These are phyloP conservation scores for Altica lythri DNA, from an alignment of 2,888 invertebrate genomes.

Conservation along the genomic window DNA sequence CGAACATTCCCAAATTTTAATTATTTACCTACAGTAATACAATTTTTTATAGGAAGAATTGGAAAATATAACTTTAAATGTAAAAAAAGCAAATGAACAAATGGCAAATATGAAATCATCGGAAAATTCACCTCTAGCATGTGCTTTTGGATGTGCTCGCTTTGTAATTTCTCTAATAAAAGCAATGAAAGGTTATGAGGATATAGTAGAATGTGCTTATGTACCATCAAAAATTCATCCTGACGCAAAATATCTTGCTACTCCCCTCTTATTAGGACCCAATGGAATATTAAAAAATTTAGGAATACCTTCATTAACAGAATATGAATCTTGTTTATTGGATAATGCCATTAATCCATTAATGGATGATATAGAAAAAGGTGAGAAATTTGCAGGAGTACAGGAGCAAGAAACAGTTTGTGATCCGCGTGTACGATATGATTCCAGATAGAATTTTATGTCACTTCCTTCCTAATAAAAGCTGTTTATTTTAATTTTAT, in stretches of 20 bases:
- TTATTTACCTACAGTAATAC: too few species aligned
- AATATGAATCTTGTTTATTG: slow-evolving; percentile 53
- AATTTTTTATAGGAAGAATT: slow-evolving; percentile 49
- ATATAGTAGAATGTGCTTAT: slow-evolving; percentile 52
- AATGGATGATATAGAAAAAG: slow-evolving; percentile 48
- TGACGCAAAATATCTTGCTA: slow-evolving; percentile 50
- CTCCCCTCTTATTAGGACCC: slow-evolving; percentile 52
- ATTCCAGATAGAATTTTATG: too few species aligned
- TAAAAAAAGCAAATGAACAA: slow-evolving; percentile 67
- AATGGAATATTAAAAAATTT: slow-evolving; percentile 51
- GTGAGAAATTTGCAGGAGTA: slow-evolving; percentile 47
- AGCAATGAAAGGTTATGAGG: slow-evolving; percentile 53
- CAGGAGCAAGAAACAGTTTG: slow-evolving; percentile 46
- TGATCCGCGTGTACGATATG: too few species aligned
- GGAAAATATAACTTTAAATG: slow-evolving; percentile 49
- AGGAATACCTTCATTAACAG: slow-evolving; percentile 50
- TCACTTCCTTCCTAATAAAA: too few species aligned
- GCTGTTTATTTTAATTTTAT: too few species aligned
- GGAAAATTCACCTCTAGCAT: slow-evolving; percentile 64
- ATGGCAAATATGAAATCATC: slow-evolving; percentile 67
- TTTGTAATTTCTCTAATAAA: slow-evolving; percentile 65
- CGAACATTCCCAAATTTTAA: too few species aligned
- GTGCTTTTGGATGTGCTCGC: slow-evolving; percentile 66
- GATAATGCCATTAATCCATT: slow-evolving; percentile 49
- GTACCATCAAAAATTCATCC: slow-evolving; percentile 50